A percentile compares a stretch with the other conserved stretches of the same genome.
Evolutionary conservation across 2,797 vertebrate species (phyloP).

Genomic region (Gymnoscopelus braueri): DNA sequence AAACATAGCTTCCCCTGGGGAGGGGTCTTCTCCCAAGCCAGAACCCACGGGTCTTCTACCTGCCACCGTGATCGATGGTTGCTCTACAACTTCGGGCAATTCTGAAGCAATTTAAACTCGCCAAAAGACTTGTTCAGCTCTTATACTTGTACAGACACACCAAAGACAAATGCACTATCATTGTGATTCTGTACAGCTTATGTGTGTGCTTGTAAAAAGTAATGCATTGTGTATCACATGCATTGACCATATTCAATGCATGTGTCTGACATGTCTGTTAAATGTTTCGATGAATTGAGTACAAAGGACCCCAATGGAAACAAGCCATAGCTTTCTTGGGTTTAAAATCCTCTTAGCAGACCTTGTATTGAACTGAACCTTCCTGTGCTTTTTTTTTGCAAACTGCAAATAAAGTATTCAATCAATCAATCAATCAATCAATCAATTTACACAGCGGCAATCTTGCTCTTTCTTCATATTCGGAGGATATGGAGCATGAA

Average conservation of each 20-base stretch:
- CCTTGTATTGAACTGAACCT: too few species aligned
- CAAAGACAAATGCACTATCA: conserved; percentile 40
- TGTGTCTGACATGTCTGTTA: too few species aligned
- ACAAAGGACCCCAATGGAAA: too few species aligned
- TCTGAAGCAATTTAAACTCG: conserved; percentile 56
- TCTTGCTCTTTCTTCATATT: too few species aligned
- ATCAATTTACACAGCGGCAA: too few species aligned
- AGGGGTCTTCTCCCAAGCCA: conserved; percentile 44
- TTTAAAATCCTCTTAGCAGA: too few species aligned
- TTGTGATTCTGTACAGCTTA: conserved; percentile 42
- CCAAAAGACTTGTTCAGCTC: conserved; percentile 34
- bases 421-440: too few species aligned
- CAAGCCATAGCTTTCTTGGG: too few species aligned
- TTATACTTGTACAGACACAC: conserved; percentile 14
- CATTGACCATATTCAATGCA: conserved; percentile 10
- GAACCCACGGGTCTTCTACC: conserved; percentile 21
- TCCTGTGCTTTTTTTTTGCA: too few species aligned
- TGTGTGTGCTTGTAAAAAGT: conserved; percentile 49
- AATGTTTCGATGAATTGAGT: too few species aligned
- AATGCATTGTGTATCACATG: conserved; percentile 70
- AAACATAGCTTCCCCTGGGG: conserved; percentile 55
- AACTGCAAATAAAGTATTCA: too few species aligned
- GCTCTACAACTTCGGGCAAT: conserved; percentile 50
- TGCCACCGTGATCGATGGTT: conserved; percentile 61
- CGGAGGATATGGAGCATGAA: too few species aligned